phyloP scores from a whole-genome alignment of 2,113 vertebrate species.

The Merops nubicus region DNA sequence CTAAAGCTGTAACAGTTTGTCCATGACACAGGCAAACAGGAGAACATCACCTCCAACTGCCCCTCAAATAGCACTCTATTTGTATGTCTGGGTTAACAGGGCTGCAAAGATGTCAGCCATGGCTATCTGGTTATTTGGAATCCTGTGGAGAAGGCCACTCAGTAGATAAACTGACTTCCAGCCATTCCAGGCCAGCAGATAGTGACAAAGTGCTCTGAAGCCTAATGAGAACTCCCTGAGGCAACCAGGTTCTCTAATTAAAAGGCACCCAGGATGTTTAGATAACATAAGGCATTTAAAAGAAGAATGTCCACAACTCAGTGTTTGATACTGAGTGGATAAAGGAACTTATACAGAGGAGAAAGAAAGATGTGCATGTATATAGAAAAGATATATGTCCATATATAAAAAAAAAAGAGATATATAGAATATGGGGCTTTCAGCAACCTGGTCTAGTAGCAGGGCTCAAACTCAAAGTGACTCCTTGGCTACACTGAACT shows the following conservation, averaged over 20 bases:
- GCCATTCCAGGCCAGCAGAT: neutral
- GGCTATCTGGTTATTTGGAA: neutral
- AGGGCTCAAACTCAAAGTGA: neutral
- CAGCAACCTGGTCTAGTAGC: too few relatives aligned
- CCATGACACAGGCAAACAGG: neutral
- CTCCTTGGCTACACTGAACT: neutral
- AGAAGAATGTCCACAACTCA: neutral
- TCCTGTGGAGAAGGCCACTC: neutral
- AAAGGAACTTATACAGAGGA: fast-evolving
- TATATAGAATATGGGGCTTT: too few relatives aligned
- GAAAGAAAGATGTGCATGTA: neutral
- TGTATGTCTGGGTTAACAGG: neutral
- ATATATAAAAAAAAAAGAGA: neutral
- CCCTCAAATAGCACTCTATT: neutral
- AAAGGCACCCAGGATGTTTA: too few relatives aligned
- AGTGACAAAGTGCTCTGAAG: neutral
- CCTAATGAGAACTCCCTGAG: neutral
- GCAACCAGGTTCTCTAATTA: neutral
- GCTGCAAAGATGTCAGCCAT: neutral
- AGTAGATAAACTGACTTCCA: too few relatives aligned
- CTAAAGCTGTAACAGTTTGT: neutral
- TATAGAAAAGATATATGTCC: neutral
- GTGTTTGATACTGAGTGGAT: neutral
- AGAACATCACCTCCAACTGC: neutral
- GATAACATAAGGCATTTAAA: neutral